phyloP scores from a whole-genome alignment of 2,888 invertebrate genomes.

The Orthosia gracilis region DNA sequence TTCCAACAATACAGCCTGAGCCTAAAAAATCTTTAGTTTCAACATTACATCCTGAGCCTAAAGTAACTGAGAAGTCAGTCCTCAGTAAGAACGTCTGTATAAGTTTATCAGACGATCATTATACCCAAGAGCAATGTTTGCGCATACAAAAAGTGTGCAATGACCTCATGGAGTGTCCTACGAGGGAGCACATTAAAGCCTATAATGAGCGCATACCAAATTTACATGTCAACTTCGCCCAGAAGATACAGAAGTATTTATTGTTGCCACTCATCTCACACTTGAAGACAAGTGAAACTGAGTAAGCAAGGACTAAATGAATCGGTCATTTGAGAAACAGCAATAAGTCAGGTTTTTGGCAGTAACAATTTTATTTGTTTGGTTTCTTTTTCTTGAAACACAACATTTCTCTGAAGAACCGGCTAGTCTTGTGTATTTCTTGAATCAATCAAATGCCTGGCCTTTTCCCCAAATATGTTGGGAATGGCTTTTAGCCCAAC shows the following conservation, averaged over 20 bases:
- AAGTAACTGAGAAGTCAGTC: not conserved
- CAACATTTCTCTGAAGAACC: not conserved
- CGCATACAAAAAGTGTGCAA: slow-evolving; percentile 80
- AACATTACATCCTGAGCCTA: no score
- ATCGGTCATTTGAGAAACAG: not conserved
- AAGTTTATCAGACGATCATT: not conserved
- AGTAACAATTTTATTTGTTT: not conserved
- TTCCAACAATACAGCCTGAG: no score
- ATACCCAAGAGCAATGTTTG: not conserved
- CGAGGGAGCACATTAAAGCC: slow-evolving; percentile 77
- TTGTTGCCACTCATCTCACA: slow-evolving; percentile 89
- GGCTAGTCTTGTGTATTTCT: no score
- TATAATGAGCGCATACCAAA: slow-evolving; percentile 77
- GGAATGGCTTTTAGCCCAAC: no score
- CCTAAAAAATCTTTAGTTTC: no score
- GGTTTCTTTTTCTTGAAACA: not conserved
- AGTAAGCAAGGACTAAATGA: slow-evolving; percentile 72
- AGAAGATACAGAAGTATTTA: slow-evolving; percentile 90
- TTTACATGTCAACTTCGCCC: slow-evolving; percentile 82
- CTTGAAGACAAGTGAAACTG: slow-evolving; percentile 78
- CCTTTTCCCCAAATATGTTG: no score
- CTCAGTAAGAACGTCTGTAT: not conserved
- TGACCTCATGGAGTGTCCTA: slow-evolving; percentile 86
- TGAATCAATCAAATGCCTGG: no score
- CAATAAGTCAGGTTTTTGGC: not conserved